Evolutionary conservation across 2,797 vertebrate genomes (phyloP).

Genomic region (Mareca strepera): DNA sequence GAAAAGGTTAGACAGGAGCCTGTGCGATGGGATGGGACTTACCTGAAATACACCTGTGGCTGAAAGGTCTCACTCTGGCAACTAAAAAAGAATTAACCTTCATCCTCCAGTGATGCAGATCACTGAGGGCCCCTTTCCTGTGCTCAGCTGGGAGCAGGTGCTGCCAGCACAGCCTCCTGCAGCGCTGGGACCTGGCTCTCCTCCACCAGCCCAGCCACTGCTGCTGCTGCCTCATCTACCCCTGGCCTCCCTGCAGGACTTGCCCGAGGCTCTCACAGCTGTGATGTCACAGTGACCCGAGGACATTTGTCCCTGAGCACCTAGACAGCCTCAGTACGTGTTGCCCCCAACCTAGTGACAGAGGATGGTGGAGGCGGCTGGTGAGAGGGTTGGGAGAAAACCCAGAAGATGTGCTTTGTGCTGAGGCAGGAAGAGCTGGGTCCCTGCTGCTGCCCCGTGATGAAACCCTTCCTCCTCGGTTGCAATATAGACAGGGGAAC

Average conservation of each 20-base stretch:
- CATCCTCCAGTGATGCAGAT: background rate
- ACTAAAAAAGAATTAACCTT: background rate
- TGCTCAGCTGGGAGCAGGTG: background rate
- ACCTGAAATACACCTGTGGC: background rate
- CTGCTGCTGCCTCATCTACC: background rate
- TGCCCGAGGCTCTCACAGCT: background rate
- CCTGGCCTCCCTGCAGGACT: fast-evolving
- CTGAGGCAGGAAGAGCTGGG: background rate
- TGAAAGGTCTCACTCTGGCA: background rate
- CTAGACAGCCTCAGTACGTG: background rate
- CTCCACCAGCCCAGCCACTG: background rate
- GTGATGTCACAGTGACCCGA: background rate
- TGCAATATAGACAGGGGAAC: background rate
- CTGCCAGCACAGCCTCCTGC: background rate
- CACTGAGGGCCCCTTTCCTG: fast-evolving
- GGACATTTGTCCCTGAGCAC: fast-evolving
- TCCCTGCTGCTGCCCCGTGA: background rate
- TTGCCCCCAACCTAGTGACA: background rate
- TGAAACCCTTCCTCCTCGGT: background rate
- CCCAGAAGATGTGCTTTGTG: background rate
- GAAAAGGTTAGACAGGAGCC: background rate
- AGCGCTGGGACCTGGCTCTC: background rate
- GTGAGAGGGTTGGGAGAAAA: background rate
- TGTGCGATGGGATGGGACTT: background rate
- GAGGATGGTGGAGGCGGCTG: background rate